Percentiles rank a stretch among this genome's conserved stretches.
phyloP scores from a whole-genome alignment of 2,888 invertebrate species.

The Atrina japonica region DNA sequence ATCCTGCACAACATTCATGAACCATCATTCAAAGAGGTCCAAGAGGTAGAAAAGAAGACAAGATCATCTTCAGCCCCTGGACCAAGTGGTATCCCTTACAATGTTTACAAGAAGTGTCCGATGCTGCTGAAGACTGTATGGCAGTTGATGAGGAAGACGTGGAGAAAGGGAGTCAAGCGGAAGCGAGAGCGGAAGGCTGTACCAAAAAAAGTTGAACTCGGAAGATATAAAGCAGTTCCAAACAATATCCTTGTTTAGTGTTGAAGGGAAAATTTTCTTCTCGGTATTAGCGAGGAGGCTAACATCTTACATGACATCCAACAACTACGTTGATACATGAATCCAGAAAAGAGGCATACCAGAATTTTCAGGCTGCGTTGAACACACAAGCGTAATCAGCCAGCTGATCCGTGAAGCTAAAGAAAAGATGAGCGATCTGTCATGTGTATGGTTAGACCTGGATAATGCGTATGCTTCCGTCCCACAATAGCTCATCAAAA shows the following conservation, averaged over 20 bases:
- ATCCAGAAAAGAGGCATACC: conserved; percentile 35
- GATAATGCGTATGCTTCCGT: conserved; percentile 41
- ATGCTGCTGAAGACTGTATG: conserved; percentile 22
- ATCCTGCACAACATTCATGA: not conserved
- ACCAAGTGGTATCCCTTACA: conserved; percentile 46
- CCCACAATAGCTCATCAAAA: conserved; percentile 36
- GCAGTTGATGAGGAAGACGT: conserved; percentile 28
- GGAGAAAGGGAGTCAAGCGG: conserved; percentile 27
- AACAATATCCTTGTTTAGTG: conserved; percentile 40
- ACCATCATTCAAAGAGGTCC: conserved; percentile 27
- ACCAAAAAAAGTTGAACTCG: conserved; percentile 37
- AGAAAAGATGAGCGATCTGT: conserved; percentile 31
- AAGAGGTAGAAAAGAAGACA: conserved; percentile 20
- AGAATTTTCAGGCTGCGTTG: conserved; percentile 36
- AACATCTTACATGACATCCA: conserved; percentile 21
- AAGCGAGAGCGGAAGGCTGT: conserved; percentile 30
- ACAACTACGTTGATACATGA: conserved; percentile 32
- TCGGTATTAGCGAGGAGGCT: conserved; percentile 14
- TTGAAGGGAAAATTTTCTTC: conserved; percentile 9
- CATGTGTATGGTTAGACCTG: conserved; percentile 39
- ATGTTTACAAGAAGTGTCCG: conserved; percentile 43
- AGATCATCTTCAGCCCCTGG: conserved; percentile 41
- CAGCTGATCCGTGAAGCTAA: conserved; percentile 37
- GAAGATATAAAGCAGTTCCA: conserved; percentile 27
- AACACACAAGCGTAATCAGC: conserved; percentile 35